These are phyloP conservation scores for Hemitrygon akajei DNA, from an alignment of 2,797 vertebrate species.

Conservation along the genomic window DNA sequence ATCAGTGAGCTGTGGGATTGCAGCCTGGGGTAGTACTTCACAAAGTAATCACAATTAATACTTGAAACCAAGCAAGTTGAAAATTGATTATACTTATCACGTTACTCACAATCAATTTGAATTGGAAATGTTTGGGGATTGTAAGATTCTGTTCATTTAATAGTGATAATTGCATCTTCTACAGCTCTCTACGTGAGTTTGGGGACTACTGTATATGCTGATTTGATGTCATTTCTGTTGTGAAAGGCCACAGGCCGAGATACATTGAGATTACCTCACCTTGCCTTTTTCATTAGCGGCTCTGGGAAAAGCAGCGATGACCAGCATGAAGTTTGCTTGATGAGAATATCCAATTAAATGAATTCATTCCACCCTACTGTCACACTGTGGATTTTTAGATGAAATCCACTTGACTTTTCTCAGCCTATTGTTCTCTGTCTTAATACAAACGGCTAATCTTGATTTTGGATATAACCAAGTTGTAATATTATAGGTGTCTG, in stretches of 20 bases:
- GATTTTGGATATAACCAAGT: neutral
- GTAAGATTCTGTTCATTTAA: constrained; percentile 34
- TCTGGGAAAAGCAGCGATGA: neutral
- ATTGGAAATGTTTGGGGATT: constrained; percentile 32
- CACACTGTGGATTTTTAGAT: neutral
- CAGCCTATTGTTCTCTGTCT: neutral
- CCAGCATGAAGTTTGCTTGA: neutral
- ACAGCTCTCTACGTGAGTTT: constrained; percentile 20
- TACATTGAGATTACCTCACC: constrained; percentile 13
- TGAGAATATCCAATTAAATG: constrained; percentile 17
- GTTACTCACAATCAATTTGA: constrained; percentile 28
- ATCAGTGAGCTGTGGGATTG: constrained; percentile 5
- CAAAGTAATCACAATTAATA: constrained; percentile 32
- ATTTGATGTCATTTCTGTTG: constrained; percentile 16
- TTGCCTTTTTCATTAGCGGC: neutral
- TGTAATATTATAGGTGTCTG: neutral
- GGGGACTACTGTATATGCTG: neutral
- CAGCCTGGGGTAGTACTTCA: neutral
- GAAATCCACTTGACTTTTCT: neutral
- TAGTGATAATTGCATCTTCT: constrained; percentile 21
- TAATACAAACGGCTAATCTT: neutral
- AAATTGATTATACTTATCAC: constrained; percentile 36
- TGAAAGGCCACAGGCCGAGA: neutral
- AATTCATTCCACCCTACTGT: neutral
- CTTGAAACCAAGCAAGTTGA: constrained; percentile 33